These are phyloP conservation scores for Pantelozetes paolii DNA, from an alignment of 2,888 invertebrate species.

Conservation along the genomic window DNA sequence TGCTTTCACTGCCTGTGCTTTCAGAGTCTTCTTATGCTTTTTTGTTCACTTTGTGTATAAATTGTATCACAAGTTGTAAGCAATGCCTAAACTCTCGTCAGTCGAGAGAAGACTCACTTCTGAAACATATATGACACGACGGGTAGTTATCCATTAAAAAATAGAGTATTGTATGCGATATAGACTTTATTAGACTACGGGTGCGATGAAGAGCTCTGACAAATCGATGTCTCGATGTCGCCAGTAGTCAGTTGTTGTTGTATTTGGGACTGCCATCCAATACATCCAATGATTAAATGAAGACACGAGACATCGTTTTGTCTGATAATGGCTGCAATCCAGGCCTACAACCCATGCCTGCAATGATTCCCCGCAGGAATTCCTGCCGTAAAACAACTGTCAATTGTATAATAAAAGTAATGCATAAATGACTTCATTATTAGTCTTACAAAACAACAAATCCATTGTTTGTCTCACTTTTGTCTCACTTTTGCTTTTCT, in stretches of 20 bases:
- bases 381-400: conserved; percentile 25
- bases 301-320: not conserved
- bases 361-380: conserved; percentile 20
- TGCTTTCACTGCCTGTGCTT: too few species aligned
- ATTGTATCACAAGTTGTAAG: too few species aligned
- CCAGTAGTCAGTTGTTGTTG: not conserved
- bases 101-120: too few species aligned
- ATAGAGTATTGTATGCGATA: not conserved
- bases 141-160: too few species aligned
- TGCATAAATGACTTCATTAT: conserved; percentile 34
- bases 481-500: not conserved
- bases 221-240: conserved; percentile 31
- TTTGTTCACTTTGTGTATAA: too few species aligned
- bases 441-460: conserved; percentile 1
- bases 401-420: conserved; percentile 17
- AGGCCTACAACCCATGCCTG: too few species aligned
- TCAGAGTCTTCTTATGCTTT: too few species aligned
- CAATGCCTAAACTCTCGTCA: too few species aligned
- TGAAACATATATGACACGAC: too few species aligned
- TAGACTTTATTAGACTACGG: too few species aligned
- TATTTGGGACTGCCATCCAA: not conserved
- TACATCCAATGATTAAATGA: not conserved
- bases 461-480: not conserved
- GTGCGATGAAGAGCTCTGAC: conserved; percentile 25
- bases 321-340: conserved; percentile 7